A percentile compares a stretch with the other conserved stretches of the same genome.
These are phyloP conservation scores for Elephantulus edwardii DNA, from an alignment of 2,113 vertebrate genomes.

Conservation along the genomic window DNA sequence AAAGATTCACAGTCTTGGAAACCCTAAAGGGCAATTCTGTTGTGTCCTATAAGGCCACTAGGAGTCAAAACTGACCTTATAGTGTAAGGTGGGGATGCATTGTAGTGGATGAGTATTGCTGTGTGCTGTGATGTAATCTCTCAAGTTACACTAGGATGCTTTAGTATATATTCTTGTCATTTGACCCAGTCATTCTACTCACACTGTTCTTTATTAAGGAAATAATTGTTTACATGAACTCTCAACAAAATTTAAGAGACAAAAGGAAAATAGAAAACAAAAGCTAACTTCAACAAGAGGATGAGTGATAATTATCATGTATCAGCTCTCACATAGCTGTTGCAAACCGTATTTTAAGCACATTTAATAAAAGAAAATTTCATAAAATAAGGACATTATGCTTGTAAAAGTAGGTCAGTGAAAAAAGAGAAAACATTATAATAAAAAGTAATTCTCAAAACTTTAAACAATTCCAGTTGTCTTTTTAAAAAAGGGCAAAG, in stretches of 20 bases:
- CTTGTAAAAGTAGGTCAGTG: too few relatives aligned
- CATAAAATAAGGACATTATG: too few relatives aligned
- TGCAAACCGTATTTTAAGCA: conserved; percentile 41
- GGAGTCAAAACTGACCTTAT: too few relatives aligned
- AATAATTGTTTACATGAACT: conserved; percentile 17
- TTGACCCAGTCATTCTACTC: neutral
- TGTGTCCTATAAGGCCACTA: too few relatives aligned
- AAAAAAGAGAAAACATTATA: conserved; percentile 37
- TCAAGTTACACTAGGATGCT: conserved; percentile 17
- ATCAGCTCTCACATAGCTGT: neutral
- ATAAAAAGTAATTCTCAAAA: conserved; percentile 23
- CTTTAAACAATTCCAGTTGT: neutral
- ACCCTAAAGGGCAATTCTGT: too few relatives aligned
- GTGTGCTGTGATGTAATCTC: neutral
- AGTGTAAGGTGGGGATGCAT: too few relatives aligned
- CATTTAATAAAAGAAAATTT: conserved; percentile 17
- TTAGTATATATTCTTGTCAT: conserved; percentile 18
- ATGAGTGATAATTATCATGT: conserved; percentile 10
- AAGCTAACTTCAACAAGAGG: conserved; percentile 11
- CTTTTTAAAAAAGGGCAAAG: neutral
- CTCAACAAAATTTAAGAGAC: conserved; percentile 12
- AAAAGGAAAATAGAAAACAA: conserved; percentile 35
- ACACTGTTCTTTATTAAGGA: conserved; percentile 1
- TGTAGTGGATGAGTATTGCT: too few relatives aligned
- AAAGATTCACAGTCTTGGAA: too few relatives aligned